phyloP scores from a whole-genome alignment of 1,140 invertebrate species.

The Aradophagus sp. region DNA sequence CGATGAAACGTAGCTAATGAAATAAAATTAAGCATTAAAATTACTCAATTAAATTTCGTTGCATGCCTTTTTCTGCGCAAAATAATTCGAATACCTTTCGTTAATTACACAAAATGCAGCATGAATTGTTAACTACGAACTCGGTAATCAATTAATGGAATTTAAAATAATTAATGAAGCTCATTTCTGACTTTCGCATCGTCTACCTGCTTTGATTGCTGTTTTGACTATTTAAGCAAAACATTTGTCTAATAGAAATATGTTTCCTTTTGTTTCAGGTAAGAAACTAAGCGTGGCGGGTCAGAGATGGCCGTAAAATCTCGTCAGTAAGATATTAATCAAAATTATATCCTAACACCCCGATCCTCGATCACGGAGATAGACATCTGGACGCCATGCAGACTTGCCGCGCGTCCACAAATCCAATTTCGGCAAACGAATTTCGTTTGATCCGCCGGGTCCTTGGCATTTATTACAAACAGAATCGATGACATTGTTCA shows the following conservation, averaged over 20 bases:
- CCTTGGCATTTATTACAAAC: conserved; percentile 31
- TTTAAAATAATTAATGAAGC: too few species aligned
- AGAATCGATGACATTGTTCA: conserved; percentile 19
- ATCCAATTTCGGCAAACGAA: conserved; percentile 19
- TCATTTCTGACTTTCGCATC: too few species aligned
- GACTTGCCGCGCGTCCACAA: too few species aligned
- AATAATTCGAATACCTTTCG: too few species aligned
- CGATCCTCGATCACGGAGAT: conserved; percentile 32
- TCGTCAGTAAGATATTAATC: conserved; percentile 43
- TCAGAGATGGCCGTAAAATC: conserved; percentile 10
- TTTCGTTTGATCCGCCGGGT: conserved; percentile 18
- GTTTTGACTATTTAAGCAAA: conserved; percentile 20
- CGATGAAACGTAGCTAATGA: too few species aligned
- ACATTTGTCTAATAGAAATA: conserved; percentile 17
- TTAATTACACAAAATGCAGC: too few species aligned
- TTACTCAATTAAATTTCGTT: too few species aligned
- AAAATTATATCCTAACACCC: conserved; percentile 43
- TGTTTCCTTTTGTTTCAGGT: conserved; percentile 40
- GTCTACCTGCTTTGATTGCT: conserved; percentile 11
- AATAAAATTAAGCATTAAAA: too few species aligned
- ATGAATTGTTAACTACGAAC: too few species aligned
- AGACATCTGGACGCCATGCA: conserved; percentile 33
- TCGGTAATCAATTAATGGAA: too few species aligned
- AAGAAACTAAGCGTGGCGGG: conserved; percentile 15
- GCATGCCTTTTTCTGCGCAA: too few species aligned